A percentile compares a stretch with the other conserved stretches of the same genome.
Evolutionary conservation across 2,797 vertebrate genomes (phyloP).

Genomic region (Megalops cyprinoides): DNA sequence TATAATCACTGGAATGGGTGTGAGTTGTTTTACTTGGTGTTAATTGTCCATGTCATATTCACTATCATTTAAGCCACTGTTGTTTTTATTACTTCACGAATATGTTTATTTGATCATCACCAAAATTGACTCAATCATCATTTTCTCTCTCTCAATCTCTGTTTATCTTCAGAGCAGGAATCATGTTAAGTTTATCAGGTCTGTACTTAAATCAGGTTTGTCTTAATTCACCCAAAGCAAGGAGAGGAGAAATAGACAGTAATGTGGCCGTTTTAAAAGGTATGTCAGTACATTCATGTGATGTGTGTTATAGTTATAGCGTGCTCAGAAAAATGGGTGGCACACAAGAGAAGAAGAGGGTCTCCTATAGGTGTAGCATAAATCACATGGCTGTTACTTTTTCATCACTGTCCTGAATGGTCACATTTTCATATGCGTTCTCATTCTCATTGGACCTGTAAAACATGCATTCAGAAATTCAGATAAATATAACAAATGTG

Average conservation of each 20-base stretch:
- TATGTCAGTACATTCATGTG: too few relatives aligned
- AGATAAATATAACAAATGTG: not conserved
- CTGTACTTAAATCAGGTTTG: not conserved
- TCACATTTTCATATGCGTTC: slow-evolving; percentile 48
- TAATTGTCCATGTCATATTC: too few relatives aligned
- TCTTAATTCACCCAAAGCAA: too few relatives aligned
- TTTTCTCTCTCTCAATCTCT: not conserved
- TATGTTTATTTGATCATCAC: not conserved
- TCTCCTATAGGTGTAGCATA: not conserved
- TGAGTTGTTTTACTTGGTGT: too few relatives aligned
- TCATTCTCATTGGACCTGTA: slow-evolving; percentile 52
- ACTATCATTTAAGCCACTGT: too few relatives aligned
- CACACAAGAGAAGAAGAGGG: not conserved
- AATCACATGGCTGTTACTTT: slow-evolving; percentile 68
- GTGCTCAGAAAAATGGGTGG: not conserved
- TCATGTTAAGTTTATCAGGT: not conserved
- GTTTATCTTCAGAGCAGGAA: not conserved
- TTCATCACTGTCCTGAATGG: slow-evolving; percentile 35
- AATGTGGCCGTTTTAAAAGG: too few relatives aligned
- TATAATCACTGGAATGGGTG: not conserved
- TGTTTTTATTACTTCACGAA: not conserved
- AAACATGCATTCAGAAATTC: slow-evolving; percentile 27
- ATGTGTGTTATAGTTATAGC: too few relatives aligned
- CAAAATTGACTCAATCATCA: too few relatives aligned
- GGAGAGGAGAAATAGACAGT: too few relatives aligned